These are phyloP conservation scores for Elephantulus edwardii DNA, from an alignment of 2,113 vertebrate genomes.

Conservation along the genomic window DNA sequence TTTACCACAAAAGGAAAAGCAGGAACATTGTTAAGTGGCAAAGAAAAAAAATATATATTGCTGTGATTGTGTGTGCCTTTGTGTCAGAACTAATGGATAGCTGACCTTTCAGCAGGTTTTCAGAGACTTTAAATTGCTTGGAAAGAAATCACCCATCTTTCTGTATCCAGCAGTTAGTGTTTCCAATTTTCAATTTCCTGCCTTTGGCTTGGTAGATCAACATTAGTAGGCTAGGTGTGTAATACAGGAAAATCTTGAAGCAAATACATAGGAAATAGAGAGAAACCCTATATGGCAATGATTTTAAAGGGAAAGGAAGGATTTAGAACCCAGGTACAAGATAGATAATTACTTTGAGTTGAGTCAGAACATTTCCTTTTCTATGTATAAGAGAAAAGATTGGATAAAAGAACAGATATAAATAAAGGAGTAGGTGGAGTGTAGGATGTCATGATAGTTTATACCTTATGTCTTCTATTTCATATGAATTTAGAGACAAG, in stretches of 20 bases:
- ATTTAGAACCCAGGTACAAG: not conserved
- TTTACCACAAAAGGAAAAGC: not conserved
- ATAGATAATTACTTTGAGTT: not conserved
- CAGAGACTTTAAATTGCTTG: too few species aligned
- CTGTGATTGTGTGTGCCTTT: too few species aligned
- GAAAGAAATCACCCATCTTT: too few species aligned
- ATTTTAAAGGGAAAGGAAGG: not conserved
- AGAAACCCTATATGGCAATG: not conserved
- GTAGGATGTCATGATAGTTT: not conserved
- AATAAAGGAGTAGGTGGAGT: not conserved
- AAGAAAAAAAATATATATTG: not conserved
- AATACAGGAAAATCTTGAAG: not conserved
- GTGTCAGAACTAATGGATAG: too few species aligned
- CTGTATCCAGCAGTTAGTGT: too few species aligned
- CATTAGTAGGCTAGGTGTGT: too few species aligned
- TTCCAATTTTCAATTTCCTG: too few species aligned
- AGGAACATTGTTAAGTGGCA: not conserved
- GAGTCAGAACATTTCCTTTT: not conserved
- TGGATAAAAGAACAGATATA: not conserved
- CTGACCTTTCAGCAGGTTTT: too few species aligned
- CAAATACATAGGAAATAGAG: not conserved
- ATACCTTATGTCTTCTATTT: not conserved
- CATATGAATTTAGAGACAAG: not conserved
- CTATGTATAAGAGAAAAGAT: not conserved
- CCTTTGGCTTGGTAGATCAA: too few species aligned